These are phyloP conservation scores for Sarotherodon lohbergeri DNA, from an alignment of 2,113 vertebrate species.

Conservation along the genomic window DNA sequence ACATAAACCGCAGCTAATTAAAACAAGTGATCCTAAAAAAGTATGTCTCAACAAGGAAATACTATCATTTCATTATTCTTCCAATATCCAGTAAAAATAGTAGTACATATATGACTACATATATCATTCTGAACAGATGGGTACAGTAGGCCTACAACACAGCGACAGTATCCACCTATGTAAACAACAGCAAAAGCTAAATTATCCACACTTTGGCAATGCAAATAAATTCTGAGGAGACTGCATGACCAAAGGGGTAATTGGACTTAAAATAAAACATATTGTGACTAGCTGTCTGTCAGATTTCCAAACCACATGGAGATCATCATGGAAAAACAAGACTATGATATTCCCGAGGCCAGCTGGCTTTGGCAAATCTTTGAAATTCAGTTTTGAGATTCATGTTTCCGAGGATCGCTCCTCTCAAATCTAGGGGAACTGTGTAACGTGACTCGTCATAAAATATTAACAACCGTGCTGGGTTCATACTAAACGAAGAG, in stretches of 20 bases:
- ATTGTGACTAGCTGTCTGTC: neutral
- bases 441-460: slow-evolving; percentile 65
- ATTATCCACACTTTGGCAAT: neutral
- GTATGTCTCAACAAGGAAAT: neutral
- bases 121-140: neutral
- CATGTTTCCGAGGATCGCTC: neutral
- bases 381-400: slow-evolving; percentile 32
- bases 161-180: neutral
- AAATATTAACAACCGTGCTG: slow-evolving; percentile 63
- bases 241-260: neutral
- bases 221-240: neutral
- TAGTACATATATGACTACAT: neutral
- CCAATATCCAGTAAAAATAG: neutral
- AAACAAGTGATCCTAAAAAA: neutral
- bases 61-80: neutral
- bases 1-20: neutral
- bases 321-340: neutral
- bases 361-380: slow-evolving; percentile 30
- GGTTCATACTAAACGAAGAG: neutral
- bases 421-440: slow-evolving; percentile 27
- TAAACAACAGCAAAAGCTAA: neutral
- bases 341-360: neutral
- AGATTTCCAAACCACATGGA: neutral
- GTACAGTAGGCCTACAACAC: neutral
- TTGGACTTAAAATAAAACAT: neutral